phyloP scores from a whole-genome alignment of 2,113 vertebrate species.

The Fulmarus glacialis region DNA sequence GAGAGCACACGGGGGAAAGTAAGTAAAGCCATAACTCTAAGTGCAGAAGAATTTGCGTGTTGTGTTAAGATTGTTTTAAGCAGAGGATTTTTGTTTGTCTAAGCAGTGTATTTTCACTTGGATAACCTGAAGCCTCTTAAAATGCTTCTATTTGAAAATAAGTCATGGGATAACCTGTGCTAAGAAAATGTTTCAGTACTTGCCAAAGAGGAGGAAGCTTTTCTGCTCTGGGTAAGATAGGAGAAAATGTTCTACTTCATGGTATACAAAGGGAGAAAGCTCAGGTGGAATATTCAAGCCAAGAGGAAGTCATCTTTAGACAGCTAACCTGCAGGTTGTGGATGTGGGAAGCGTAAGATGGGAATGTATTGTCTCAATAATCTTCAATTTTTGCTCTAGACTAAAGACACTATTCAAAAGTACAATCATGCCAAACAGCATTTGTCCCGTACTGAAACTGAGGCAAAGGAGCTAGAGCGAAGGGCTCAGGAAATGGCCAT shows the following conservation, averaged over 20 bases:
- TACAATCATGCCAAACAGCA: constrained; percentile 68
- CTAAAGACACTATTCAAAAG: constrained; percentile 73
- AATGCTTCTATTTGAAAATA: not conserved
- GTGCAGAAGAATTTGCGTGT: not conserved
- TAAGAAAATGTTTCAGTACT: not conserved
- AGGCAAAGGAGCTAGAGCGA: constrained; percentile 80
- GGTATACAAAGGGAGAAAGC: not conserved
- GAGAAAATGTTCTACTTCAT: not conserved
- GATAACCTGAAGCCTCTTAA: not conserved
- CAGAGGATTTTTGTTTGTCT: not conserved
- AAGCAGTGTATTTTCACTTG: not conserved
- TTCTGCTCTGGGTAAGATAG: not conserved
- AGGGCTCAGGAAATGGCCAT: constrained; percentile 77
- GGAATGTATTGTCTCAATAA: constrained; percentile 1
- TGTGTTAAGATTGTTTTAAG: not conserved
- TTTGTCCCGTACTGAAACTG: constrained; percentile 69
- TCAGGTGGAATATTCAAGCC: not conserved
- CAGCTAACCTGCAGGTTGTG: not conserved
- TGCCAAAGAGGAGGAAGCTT: not conserved
- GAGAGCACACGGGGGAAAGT: constrained; percentile 78
- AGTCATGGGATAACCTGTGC: not conserved
- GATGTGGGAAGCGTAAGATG: not conserved
- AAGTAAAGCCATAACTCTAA: not conserved
- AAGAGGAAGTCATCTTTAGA: not conserved
- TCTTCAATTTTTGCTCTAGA: constrained; percentile 65